Conservation (phyloP, 2,888 invertebrate genomes). For the Pandemis corylana region DNA sequence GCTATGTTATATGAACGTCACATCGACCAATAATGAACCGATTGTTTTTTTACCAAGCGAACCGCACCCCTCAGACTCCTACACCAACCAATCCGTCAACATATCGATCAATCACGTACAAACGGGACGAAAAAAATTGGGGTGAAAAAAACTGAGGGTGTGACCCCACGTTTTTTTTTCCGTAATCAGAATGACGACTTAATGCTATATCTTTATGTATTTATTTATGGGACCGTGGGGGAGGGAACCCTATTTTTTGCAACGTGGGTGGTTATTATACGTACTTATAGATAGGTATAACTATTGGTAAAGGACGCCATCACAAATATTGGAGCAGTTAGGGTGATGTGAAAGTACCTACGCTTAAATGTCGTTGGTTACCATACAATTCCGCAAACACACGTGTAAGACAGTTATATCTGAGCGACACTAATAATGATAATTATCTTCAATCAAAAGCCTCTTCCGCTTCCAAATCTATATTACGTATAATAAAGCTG, state of each 20-base stretch:
- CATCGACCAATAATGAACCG: too few species aligned
- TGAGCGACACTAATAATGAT: too few species aligned
- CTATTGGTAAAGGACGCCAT: background rate
- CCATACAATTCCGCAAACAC: too few species aligned
- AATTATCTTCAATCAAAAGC: too few species aligned
- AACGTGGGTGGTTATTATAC: conserved; percentile 24
- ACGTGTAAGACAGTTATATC: too few species aligned
- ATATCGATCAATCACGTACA: conserved; percentile 44
- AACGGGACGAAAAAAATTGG: conserved; percentile 44
- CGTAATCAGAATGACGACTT: conserved; percentile 37
- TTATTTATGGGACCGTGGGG: conserved; percentile 45
- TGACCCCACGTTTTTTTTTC: conserved; percentile 43
- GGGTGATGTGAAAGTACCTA: too few species aligned
- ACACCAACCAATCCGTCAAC: conserved; percentile 38
- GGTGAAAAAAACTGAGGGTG: conserved; percentile 49
- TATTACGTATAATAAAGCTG: too few species aligned
- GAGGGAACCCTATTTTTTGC: conserved; percentile 42
- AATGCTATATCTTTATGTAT: conserved; percentile 45
- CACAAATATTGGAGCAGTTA: background rate
- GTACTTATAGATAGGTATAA: background rate
- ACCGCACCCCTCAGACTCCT: background rate
- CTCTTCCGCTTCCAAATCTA: too few species aligned
- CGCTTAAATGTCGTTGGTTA: too few species aligned
- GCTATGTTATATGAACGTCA: too few species aligned
- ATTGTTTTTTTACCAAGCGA: too few species aligned